These are phyloP conservation scores for Crenuchus spilurus DNA, from an alignment of 2,797 vertebrate genomes.

Conservation along the genomic window DNA sequence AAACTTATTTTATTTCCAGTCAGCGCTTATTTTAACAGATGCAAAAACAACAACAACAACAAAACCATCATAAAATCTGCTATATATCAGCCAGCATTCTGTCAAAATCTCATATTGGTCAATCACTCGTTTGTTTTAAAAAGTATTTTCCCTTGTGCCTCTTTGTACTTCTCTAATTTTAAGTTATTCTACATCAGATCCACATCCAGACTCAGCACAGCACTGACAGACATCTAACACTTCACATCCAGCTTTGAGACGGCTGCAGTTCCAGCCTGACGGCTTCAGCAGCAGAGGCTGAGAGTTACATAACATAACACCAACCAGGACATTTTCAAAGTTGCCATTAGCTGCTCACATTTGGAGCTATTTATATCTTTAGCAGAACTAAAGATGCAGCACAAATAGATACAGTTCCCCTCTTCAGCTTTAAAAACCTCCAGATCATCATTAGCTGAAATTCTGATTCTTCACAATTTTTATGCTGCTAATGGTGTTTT, in stretches of 20 bases:
- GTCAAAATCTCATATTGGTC: too few relatives aligned
- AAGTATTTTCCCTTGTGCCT: too few relatives aligned
- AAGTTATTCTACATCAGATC: too few relatives aligned
- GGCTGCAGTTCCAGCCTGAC: conserved; percentile 16
- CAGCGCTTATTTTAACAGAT: too few relatives aligned
- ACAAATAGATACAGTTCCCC: conserved; percentile 24
- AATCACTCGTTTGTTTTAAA: neutral
- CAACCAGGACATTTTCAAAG: conserved; percentile 21
- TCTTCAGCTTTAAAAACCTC: conserved; percentile 9
- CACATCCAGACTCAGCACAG: conserved; percentile 7
- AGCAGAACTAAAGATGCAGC: conserved; percentile 11
- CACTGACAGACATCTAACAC: neutral
- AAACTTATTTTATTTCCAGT: too few relatives aligned
- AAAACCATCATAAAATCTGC: too few relatives aligned
- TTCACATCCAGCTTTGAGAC: conserved; percentile 6
- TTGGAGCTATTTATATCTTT: conserved; percentile 23
- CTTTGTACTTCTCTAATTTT: too few relatives aligned
- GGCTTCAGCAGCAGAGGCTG: conserved; percentile 7
- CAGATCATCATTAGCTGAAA: conserved; percentile 50
- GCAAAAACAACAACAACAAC: too few relatives aligned
- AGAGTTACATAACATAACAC: conserved; percentile 38
- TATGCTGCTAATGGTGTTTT: conserved; percentile 48
- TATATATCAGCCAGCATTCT: too few relatives aligned
- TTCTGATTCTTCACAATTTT: conserved; percentile 16
- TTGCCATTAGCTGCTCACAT: conserved; percentile 8